phyloP scores from a whole-genome alignment of 2,888 invertebrate species.

The Brassicogethes aeneus region DNA sequence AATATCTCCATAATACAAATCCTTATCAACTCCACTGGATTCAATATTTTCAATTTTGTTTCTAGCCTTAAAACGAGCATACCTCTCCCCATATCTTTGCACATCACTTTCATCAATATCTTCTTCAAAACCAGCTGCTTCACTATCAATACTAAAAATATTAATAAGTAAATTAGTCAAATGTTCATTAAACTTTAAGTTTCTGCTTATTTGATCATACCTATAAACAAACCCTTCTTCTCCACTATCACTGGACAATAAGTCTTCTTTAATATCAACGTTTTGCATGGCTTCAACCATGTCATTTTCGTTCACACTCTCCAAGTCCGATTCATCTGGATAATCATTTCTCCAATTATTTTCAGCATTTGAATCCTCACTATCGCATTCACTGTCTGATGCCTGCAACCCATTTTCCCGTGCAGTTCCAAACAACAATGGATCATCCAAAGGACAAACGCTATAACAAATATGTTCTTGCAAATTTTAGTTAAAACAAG shows the following conservation, averaged over 20 bases:
- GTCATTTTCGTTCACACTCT: slow-evolving; percentile 53
- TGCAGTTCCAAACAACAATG: slow-evolving; percentile 34
- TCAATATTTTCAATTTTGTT: slow-evolving; percentile 30
- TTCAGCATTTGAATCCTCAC: slow-evolving; percentile 71
- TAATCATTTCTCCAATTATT: slow-evolving; percentile 71
- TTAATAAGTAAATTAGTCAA: no score
- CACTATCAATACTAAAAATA: slow-evolving; percentile 35
- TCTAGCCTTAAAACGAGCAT: slow-evolving; percentile 58
- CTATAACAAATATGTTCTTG: slow-evolving; percentile 25
- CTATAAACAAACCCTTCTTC: slow-evolving; percentile 35
- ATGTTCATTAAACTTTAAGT: not conserved
- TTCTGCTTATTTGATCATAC: not conserved
- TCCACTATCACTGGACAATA: slow-evolving; percentile 36
- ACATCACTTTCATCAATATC: slow-evolving; percentile 46
- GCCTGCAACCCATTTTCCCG: slow-evolving; percentile 32
- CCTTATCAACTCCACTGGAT: slow-evolving; percentile 12
- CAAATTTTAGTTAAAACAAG: slow-evolving; percentile 11
- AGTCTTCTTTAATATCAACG: slow-evolving; percentile 29
- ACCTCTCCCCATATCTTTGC: slow-evolving; percentile 52
- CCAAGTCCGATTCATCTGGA: slow-evolving; percentile 49
- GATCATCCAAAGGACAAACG: slow-evolving; percentile 38
- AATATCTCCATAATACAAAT: slow-evolving; percentile 27
- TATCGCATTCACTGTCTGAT: slow-evolving; percentile 43
- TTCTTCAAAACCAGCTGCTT: slow-evolving; percentile 35
- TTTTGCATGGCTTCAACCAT: slow-evolving; percentile 50